These are phyloP conservation scores for Nasonia longicornis DNA, from an alignment of 1,140 invertebrate genomes.

Conservation along the genomic window DNA sequence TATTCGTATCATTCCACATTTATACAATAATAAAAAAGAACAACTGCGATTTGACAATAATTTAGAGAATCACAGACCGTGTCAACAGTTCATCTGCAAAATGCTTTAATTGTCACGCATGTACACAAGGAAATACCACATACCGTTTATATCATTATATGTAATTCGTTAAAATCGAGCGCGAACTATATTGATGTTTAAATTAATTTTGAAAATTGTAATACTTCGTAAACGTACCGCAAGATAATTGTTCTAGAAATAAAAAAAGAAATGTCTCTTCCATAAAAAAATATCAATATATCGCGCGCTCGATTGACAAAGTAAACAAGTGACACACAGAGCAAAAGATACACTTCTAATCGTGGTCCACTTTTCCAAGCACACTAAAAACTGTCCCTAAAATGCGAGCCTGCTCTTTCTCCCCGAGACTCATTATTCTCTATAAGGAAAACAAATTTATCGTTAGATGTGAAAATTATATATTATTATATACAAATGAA, in stretches of 20 bases:
- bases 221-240: too few species aligned
- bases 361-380: slow-evolving; percentile 26
- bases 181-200: background rate
- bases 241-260: too few species aligned
- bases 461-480: slow-evolving; percentile 68
- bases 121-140: slow-evolving; percentile 3
- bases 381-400: slow-evolving; percentile 24
- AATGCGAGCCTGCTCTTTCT: slow-evolving; percentile 32
- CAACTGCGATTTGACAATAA: background rate
- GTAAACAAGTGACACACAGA: background rate
- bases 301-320: slow-evolving; percentile 4
- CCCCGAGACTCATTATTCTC: slow-evolving; percentile 33
- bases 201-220: slow-evolving; percentile 17
- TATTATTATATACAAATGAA: slow-evolving; percentile 65
- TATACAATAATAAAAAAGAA: background rate
- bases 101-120: slow-evolving; percentile 8
- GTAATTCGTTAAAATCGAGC: slow-evolving; percentile 30
- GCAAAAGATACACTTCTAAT: slow-evolving; percentile 24
- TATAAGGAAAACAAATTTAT: slow-evolving; percentile 61
- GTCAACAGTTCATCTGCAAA: slow-evolving; percentile 17
- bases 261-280: background rate
- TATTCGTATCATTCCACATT: background rate
- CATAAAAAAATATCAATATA: slow-evolving; percentile 13
- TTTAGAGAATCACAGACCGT: background rate
- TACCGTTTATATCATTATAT: slow-evolving; percentile 18